phyloP scores from a whole-genome alignment of 1,140 invertebrate species.

The Nephila pilipes region DNA sequence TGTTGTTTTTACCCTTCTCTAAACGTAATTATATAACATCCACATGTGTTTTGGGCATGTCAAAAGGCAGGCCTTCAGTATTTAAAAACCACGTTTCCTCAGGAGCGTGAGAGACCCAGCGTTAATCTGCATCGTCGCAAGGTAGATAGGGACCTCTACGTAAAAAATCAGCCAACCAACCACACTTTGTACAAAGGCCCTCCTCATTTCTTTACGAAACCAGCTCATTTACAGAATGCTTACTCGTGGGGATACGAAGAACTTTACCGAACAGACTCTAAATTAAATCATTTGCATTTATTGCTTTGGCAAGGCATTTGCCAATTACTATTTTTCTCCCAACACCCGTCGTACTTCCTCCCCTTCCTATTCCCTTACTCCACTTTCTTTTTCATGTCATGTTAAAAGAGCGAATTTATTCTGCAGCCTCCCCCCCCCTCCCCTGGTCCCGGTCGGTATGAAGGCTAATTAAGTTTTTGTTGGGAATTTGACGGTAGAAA shows the following conservation, averaged over 20 bases:
- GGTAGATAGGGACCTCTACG: background rate
- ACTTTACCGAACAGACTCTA: conserved; percentile 73
- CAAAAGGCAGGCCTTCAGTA: background rate
- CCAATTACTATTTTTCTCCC: conserved; percentile 76
- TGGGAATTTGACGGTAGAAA: conserved; percentile 45
- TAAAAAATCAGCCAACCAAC: conserved; percentile 1
- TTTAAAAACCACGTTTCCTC: background rate
- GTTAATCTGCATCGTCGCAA: background rate
- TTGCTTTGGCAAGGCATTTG: conserved; percentile 76
- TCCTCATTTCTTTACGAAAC: background rate
- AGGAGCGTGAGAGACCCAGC: background rate
- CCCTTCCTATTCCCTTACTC: background rate
- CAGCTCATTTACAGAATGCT: conserved; percentile 74
- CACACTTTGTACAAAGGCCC: conserved; percentile 53
- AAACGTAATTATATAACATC: background rate
- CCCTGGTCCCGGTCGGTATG: conserved; percentile 24
- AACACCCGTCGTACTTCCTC: background rate
- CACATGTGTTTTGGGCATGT: background rate
- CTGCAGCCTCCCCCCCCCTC: background rate
- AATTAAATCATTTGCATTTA: conserved; percentile 77
- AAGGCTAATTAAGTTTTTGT: conserved; percentile 77
- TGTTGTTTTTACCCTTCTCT: background rate
- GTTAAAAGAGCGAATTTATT: conserved; percentile 76
- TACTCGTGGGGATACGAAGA: conserved; percentile 68
- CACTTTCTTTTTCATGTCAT: conserved; percentile 71